phyloP scores from a whole-genome alignment of 2,888 invertebrate genomes.

The Dinocampus coccinellae region DNA sequence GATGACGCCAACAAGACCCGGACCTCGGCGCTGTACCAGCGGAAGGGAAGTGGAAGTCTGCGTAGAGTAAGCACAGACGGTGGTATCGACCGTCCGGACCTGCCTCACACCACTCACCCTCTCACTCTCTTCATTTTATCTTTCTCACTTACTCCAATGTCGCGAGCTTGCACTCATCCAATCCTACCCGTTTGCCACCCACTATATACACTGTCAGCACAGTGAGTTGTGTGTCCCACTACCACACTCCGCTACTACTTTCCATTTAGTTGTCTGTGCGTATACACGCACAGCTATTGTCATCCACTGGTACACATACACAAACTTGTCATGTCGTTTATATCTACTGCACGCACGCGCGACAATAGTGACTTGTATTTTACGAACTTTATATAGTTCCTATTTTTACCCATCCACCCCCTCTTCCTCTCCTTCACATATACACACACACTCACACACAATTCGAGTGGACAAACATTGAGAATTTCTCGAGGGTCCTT shows the following conservation, averaged over 20 bases:
- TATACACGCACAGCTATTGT: neutral
- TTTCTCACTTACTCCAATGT: slow-evolving; percentile 24
- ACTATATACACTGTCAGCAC: neutral
- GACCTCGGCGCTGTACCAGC: slow-evolving; percentile 65
- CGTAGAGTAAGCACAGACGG: slow-evolving; percentile 71
- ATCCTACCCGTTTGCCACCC: slow-evolving; percentile 1
- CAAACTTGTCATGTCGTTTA: neutral
- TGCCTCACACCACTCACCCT: slow-evolving; percentile 62
- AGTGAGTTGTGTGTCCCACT: slow-evolving; percentile 48
- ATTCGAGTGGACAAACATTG: neutral
- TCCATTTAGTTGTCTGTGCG: neutral
- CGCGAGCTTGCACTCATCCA: slow-evolving; percentile 7
- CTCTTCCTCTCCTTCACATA: too few species aligned
- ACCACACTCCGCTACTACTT: slow-evolving; percentile 33
- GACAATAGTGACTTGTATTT: neutral
- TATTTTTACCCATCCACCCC: too few species aligned
- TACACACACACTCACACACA: neutral
- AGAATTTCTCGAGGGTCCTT: neutral
- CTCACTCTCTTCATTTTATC: slow-evolving; percentile 23
- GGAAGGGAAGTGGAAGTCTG: slow-evolving; percentile 62
- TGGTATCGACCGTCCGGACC: slow-evolving; percentile 77
- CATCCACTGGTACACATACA: neutral
- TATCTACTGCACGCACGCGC: slow-evolving; percentile 7
- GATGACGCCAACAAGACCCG: slow-evolving; percentile 61
- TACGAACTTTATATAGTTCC: neutral